phyloP scores from a whole-genome alignment of 2,113 vertebrate genomes.

The Bagarius yarrelli region DNA sequence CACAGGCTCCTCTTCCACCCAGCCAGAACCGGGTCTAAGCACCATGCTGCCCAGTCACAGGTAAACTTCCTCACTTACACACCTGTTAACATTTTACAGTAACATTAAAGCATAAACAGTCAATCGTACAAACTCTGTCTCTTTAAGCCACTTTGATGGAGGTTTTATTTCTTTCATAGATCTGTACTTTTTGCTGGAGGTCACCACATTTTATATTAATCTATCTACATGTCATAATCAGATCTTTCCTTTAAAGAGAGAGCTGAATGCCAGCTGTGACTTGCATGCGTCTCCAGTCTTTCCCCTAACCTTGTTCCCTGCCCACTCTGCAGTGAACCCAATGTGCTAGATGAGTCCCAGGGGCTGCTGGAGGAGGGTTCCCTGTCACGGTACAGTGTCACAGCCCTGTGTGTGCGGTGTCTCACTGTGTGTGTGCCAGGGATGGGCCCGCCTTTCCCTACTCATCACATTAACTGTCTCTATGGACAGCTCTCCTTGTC shows the following conservation, averaged over 20 bases:
- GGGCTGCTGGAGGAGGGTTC: slow-evolving; percentile 96
- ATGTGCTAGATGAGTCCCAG: slow-evolving; percentile 99
- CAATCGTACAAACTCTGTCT: neutral
- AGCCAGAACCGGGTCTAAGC: slow-evolving; percentile 78
- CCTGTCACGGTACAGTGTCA: slow-evolving; percentile 99
- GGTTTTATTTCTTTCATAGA: slow-evolving; percentile 19
- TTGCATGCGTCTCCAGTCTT: slow-evolving; percentile 71
- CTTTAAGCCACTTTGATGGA: neutral
- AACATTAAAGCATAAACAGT: neutral
- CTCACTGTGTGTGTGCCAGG: slow-evolving; percentile 82
- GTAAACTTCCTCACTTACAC: slow-evolving; percentile 63
- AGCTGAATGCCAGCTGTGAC: slow-evolving; percentile 38
- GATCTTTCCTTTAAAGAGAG: slow-evolving; percentile 31
- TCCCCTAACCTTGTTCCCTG: slow-evolving; percentile 71
- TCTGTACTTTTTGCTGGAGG: slow-evolving; percentile 19
- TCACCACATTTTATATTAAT: slow-evolving; percentile 20
- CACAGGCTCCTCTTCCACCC: slow-evolving; percentile 81
- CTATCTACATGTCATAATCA: slow-evolving; percentile 22
- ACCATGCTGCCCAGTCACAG: slow-evolving; percentile 97
- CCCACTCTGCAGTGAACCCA: slow-evolving; percentile 98
- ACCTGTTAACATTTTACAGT: neutral
- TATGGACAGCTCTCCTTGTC: slow-evolving; percentile 49
- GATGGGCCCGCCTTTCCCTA: slow-evolving; percentile 73
- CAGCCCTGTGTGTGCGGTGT: slow-evolving; percentile 67
- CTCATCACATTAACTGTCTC: slow-evolving; percentile 70